phyloP scores from a whole-genome alignment of 1,140 invertebrate species.

The Phocides pigmalion region DNA sequence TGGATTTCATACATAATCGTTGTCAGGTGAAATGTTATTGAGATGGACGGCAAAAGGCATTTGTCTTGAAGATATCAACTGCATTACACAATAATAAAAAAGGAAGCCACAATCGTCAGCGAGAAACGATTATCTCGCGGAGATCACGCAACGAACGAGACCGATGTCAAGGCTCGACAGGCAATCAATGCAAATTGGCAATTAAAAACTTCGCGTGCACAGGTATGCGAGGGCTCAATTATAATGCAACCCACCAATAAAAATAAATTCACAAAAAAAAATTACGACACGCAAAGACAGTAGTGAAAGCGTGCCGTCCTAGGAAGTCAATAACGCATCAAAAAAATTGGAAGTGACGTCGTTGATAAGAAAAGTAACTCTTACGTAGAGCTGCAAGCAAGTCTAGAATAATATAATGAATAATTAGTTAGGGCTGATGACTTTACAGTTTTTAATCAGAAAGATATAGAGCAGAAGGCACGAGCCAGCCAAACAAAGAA shows the following conservation, averaged over 20 bases:
- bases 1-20: neutral
- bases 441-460: too few species aligned
- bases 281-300: neutral
- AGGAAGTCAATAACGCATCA: neutral
- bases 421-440: too few species aligned
- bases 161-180: conserved; percentile 40
- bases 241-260: conserved; percentile 49
- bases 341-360: too few species aligned
- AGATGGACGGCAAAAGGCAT: neutral
- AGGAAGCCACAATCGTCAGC: conserved; percentile 20
- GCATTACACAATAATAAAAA: conserved; percentile 9
- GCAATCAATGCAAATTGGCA: conserved; percentile 49
- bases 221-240: conserved; percentile 46
- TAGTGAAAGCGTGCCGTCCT: neutral
- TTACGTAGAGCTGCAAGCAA: too few species aligned
- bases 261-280: conserved; percentile 32
- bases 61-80: neutral
- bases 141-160: conserved; percentile 43
- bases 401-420: too few species aligned
- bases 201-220: conserved; percentile 50
- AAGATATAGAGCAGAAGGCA: too few species aligned
- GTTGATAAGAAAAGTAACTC: too few species aligned
- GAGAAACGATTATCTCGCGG: conserved; percentile 36
- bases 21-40: neutral
- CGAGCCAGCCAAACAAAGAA: too few species aligned